Evolutionary conservation across 2,797 vertebrate species (phyloP), one percentile per base, ranked within the genome.

Genomic region (Macropodus opercularis): DNA sequence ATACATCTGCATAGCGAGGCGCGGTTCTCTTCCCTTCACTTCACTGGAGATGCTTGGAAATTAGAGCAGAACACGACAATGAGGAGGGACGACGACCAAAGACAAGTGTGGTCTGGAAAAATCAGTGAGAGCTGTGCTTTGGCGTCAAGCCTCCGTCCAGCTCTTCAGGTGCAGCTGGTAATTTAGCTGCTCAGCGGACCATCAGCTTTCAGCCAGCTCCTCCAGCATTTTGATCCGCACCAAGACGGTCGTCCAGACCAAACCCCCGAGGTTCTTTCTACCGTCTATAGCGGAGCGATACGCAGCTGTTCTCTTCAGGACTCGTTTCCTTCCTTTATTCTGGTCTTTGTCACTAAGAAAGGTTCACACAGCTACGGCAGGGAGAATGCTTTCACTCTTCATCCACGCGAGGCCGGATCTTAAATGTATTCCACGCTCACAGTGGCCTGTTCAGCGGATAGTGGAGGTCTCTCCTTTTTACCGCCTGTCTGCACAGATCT

Each of bases 141-240:
- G 51, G 44, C 63, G 50, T 68, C 32, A 15, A 46, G 36, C 18
- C 42, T 50, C 23, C 35, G 41, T 39, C 19, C 38, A 10, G 8
- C 6, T 64, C 42, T 72, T 56, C 34, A 48, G 58, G 59, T 60
- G 50, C 68, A 41, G 18, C 27, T 36, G 55, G 17, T 21, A 43
- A 39, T 64, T 61, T 41, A 38, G 49, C 56, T 77, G 58, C 54
- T 83, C 66, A 79, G 70, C 19, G 19, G 77, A 77, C 73, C 70
- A 67, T 82, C 79, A 82, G 68, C 57, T 66, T 59, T 50, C 46
- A 51, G 52, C 23, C 51, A 29, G 60, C 43, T 10, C 15, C 51
- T 19, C 39, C 1, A 42, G 27, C 48, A 18, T 46, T 57, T 29
- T 24, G 13, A 24, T 48, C 26, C 54, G 39, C 17, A 14, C 53